Percentiles rank a stretch among this genome's conserved stretches.
phyloP scores from a whole-genome alignment of 2,113 vertebrate species.

The Sterrhoptilus dennistouni region DNA sequence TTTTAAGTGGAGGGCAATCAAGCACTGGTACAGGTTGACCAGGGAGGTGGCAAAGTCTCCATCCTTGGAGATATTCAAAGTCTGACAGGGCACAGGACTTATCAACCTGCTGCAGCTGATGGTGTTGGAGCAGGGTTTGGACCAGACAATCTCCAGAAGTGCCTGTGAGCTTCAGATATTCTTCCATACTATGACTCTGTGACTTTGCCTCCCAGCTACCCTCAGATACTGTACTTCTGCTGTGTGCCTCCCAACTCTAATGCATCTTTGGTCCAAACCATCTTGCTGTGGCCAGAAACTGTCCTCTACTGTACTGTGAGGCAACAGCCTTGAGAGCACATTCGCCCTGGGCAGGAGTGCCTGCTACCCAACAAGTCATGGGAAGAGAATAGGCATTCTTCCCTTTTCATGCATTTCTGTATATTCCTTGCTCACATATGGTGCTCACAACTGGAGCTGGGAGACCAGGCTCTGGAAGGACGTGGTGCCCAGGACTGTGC shows the following conservation, averaged over 20 bases:
- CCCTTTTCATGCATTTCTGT: neutral
- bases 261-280: neutral
- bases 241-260: neutral
- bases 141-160: neutral
- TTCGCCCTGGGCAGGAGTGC: accelerated
- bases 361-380: neutral
- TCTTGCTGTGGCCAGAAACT: neutral
- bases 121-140: neutral
- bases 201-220: neutral
- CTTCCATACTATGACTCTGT: neutral
- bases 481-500: neutral
- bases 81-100: neutral
- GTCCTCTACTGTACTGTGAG: neutral
- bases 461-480: neutral
- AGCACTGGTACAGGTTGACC: neutral
- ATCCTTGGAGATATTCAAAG: neutral
- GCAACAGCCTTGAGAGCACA: neutral
- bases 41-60: neutral
- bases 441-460: neutral
- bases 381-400: neutral
- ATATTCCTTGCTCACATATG: neutral
- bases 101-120: neutral
- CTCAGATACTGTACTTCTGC: neutral
- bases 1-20: neutral
- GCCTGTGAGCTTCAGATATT: neutral